Evolutionary conservation across 2,797 vertebrate genomes (phyloP).

Genomic region (Poecilia gillii): DNA sequence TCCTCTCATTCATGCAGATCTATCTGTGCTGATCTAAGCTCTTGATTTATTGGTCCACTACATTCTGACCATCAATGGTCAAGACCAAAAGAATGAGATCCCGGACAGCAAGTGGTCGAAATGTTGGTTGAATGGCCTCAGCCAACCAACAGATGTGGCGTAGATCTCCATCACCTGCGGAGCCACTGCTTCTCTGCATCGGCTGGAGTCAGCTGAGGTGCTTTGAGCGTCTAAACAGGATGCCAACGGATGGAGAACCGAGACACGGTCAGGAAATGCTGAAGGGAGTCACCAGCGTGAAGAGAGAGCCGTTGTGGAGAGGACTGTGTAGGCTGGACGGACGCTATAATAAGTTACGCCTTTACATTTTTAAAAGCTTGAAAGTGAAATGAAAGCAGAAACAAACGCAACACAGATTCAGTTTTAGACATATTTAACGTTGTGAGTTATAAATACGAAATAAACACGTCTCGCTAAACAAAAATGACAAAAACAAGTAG

Average conservation of each 20-base stretch:
- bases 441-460: conserved; percentile 68
- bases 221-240: too few species aligned
- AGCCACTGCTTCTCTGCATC: too few species aligned
- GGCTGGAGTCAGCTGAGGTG: too few species aligned
- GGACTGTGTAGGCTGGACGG: not conserved
- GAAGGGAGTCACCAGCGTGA: not conserved
- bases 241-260: too few species aligned
- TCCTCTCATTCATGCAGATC: not conserved
- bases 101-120: not conserved
- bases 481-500: conserved; percentile 62
- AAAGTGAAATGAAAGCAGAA: not conserved
- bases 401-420: not conserved
- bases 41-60: not conserved
- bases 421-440: conserved; percentile 40
- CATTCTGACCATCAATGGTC: not conserved
- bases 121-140: too few species aligned
- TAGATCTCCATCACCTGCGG: too few species aligned
- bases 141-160: too few species aligned
- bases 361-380: not conserved
- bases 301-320: not conserved
- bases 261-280: not conserved
- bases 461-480: conserved; percentile 41
- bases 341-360: not conserved
- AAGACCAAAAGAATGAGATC: not conserved
- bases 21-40: not conserved